Evolutionary conservation across 2,113 vertebrate genomes (phyloP).

Genomic region (Chauna torquata): DNA sequence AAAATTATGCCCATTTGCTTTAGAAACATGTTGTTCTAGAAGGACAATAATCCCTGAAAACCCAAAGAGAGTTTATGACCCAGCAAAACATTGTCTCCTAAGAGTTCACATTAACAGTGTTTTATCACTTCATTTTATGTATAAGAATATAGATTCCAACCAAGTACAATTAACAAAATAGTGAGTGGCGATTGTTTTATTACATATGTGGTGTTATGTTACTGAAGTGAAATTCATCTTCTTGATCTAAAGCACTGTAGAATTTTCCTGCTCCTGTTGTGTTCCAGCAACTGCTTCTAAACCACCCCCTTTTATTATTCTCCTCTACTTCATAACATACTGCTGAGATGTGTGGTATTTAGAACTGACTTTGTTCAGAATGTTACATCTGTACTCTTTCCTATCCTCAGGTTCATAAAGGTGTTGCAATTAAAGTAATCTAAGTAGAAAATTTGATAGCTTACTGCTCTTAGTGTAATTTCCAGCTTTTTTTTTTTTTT

Average conservation of each 20-base stretch:
- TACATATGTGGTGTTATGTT: background rate
- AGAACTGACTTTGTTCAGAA: background rate
- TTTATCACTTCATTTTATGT: background rate
- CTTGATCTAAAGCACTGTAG: background rate
- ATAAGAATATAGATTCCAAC: background rate
- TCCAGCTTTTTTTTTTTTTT: background rate
- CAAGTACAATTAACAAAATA: background rate
- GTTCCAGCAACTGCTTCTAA: background rate
- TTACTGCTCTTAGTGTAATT: background rate
- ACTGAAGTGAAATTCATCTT: background rate
- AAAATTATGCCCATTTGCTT: background rate
- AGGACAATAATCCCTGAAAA: background rate
- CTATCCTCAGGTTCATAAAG: background rate
- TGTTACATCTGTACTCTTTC: background rate
- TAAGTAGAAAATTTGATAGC: background rate
- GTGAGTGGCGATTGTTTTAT: background rate
- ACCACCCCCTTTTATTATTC: rapidly evolving
- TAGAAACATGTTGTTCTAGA: background rate
- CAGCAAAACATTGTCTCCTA: background rate
- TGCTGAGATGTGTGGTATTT: background rate
- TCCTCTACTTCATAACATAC: rapidly evolving
- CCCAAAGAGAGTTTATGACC: background rate
- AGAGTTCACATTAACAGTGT: background rate
- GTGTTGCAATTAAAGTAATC: background rate
- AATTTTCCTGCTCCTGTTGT: background rate